Percentiles rank a stretch among this genome's conserved stretches.
Evolutionary conservation across 2,888 invertebrate species (phyloP).

Genomic region (Ennomos erosarius): DNA sequence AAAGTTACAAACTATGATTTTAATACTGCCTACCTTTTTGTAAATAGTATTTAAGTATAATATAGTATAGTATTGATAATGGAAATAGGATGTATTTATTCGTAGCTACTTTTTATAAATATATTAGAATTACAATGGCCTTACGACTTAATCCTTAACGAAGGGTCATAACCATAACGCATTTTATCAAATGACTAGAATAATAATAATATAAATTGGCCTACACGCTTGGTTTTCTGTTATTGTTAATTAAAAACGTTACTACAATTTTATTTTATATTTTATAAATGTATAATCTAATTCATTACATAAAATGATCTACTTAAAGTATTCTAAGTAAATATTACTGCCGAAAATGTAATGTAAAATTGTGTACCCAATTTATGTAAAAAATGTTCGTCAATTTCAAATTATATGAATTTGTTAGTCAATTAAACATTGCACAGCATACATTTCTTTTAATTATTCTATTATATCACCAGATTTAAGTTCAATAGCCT

Average conservation of each 20-base stretch:
- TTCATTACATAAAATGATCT: conserved; percentile 1
- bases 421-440: conserved; percentile 79
- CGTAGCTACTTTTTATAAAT: conserved; percentile 7
- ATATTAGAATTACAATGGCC: conserved; percentile 15
- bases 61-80: neutral
- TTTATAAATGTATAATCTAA: neutral
- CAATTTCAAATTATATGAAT: conserved; percentile 53
- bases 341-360: conserved; percentile 27
- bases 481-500: too few relatives aligned
- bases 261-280: neutral
- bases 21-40: too few relatives aligned
- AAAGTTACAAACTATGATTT: neutral
- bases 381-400: conserved; percentile 55
- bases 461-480: neutral
- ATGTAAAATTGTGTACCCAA: conserved; percentile 9
- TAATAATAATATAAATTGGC: conserved; percentile 5
- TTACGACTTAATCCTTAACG: conserved; percentile 21
- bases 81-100: conserved; percentile 4
- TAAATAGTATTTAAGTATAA: too few relatives aligned
- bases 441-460: conserved; percentile 52
- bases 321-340: conserved; percentile 9
- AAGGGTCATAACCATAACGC: conserved; percentile 5
- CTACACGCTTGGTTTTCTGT: conserved; percentile 5
- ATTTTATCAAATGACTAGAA: conserved; percentile 15
- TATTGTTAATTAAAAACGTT: neutral